Evolutionary conservation across 1,140 invertebrate genomes (phyloP), one percentile per base, ranked within the genome.

Genomic region (Metaphire vulgaris): DNA sequence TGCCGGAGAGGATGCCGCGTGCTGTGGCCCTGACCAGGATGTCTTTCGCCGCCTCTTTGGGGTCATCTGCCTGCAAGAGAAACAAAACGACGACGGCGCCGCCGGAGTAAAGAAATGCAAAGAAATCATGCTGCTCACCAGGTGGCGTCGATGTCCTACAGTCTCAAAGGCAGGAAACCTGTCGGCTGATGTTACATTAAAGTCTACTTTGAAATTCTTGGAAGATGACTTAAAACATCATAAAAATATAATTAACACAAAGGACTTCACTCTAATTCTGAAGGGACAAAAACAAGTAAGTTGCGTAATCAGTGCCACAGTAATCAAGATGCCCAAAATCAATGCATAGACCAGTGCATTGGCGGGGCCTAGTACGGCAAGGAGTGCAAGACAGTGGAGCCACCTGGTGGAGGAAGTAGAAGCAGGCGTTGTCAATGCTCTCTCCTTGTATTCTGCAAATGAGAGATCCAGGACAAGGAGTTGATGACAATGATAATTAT

Each of bases 31-130:
- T 69, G 21, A 80, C 81, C 6, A 82, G 71, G 65, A 81, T 80
- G 76, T 81, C 81, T 67, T 78, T 80, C n/a, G 80, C 81, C 33
- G 80, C 74, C 70, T 81, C 80, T 65, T 81, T 80, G 33, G 76
- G 66, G 69, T 82, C 79, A 71, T 81, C 80, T 64, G 78, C 77
- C 80, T 81, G 76, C n/a, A 26, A 78, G 65, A 26, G 74, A 74
- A n/a, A 76, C 31, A 56, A 76, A 56, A 12, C 0, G 67, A 21
- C 2, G 1, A 12, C 1, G 21, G 28, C 31, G 6, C 6, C 28
- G 31, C 65, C 65, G 29, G 2, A 2, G n/a, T 28, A 66, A n/a
- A 66, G 29, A 2, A 66, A 66, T n/a, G 0, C 65, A 66, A 65
- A 15, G 14, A 65, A 65, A 15, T 15, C 14, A 65, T 65, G 14